A percentile compares a stretch with the other conserved stretches of the same genome.
These are phyloP conservation scores for Isichthys henryi DNA, from an alignment of 2,113 vertebrate species.

Conservation along the genomic window DNA sequence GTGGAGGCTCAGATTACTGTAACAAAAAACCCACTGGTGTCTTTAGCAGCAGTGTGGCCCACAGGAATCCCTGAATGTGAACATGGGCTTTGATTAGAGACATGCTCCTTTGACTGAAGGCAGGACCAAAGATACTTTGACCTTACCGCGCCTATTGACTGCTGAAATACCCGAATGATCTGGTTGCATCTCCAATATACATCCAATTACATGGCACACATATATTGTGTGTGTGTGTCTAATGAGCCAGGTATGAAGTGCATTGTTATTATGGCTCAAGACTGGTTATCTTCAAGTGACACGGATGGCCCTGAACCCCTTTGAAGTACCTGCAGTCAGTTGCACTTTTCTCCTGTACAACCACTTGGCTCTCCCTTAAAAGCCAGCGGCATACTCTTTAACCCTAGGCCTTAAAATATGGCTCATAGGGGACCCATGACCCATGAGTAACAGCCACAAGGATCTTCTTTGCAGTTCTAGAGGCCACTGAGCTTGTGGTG, in stretches of 20 bases:
- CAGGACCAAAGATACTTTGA: background rate
- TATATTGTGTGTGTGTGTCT: conserved; percentile 7
- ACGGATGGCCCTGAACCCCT: background rate
- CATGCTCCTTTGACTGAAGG: background rate
- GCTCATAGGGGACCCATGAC: background rate
- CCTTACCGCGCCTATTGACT: conserved; percentile 13
- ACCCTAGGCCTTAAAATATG: background rate
- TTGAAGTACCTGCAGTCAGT: background rate
- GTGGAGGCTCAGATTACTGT: conserved; percentile 5
- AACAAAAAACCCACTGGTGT: conserved; percentile 3
- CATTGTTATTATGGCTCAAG: background rate
- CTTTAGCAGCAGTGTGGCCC: background rate
- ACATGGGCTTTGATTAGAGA: conserved; percentile 13
- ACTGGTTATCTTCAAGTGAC: background rate
- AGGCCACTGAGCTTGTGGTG: background rate
- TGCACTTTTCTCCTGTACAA: background rate
- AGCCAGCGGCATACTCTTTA: background rate
- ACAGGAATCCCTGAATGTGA: conserved; percentile 12
- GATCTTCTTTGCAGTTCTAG: background rate
- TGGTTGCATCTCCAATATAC: background rate
- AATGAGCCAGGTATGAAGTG: background rate
- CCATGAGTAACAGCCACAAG: background rate
- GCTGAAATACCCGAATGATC: conserved; percentile 1
- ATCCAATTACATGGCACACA: conserved; percentile 8
- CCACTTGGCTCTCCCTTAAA: background rate